Base-by-base conservation (phyloP, 2,888 invertebrate species). In the Pachydiplax longipennis region DNA sequence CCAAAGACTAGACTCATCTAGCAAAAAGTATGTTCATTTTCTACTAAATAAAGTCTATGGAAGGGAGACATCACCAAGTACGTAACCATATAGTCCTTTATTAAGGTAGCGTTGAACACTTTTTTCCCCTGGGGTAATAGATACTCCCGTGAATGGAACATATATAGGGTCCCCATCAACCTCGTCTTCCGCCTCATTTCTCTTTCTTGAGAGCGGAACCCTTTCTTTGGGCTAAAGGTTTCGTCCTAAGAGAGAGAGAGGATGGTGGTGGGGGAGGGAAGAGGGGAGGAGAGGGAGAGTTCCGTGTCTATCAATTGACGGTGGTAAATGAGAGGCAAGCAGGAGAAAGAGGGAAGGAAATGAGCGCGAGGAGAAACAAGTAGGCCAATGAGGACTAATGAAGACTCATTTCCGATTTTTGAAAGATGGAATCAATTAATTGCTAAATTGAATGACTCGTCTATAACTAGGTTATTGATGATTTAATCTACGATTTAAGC, bases 131-230 rank as follows among this genome's bases (percentile, higher is more conserved):
- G 0, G 13, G n/a, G 82, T 82, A 82, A 82, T 82, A 48, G 82
- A 82, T 82, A 82, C 82, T 48, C 15, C 82, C 82, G 25, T 48
- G 25, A 53, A 48, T 31, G 15, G 82, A 82, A 82, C 82, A 44
- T 48, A 82, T 82, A 82, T 82, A 31, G 48, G 82, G 48, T 48
- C 82, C 25, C 82, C 82, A 82, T 82, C 82, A 82, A 48, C 82
- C 48, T 82, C 44, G 82, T 82, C 82, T 82, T 82, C 44, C 82
- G 82, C 82, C 82, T 82, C 82, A 82, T 82, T 82, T 48, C 82
- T 82, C 48, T 82, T 48, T n/a, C 82, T 82, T 48, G 82, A n/a
- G 40, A 44, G n/a, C 18, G n/a, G 13, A 48, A 15, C 40, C 44
- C 82, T 48, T 82, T 82, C 44, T 82, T 48, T 48, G 44, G 37